These are phyloP conservation scores for Papilio dardanus DNA, from an alignment of 1,140 invertebrate species.

Conservation along the genomic window DNA sequence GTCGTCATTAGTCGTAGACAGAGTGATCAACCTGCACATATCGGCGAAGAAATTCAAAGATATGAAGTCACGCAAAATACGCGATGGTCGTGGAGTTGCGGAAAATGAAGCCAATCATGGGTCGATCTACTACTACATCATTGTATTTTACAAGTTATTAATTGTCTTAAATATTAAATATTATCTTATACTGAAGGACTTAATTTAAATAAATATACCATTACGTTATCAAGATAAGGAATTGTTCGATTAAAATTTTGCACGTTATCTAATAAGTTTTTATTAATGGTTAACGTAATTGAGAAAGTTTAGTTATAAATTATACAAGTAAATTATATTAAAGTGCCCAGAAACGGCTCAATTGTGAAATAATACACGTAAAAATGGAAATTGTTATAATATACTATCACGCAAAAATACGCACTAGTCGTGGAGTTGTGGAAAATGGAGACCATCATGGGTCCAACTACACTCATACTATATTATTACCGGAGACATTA, in stretches of 20 bases:
- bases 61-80: no score
- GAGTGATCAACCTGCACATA: no score
- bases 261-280: slow-evolving; percentile 14
- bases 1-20: not conserved
- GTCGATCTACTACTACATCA: no score
- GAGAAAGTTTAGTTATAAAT: slow-evolving; percentile 5
- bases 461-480: no score
- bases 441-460: no score
- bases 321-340: not conserved
- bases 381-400: not conserved
- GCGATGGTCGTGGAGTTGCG: no score
- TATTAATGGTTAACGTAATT: slow-evolving; percentile 17
- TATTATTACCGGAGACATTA: no score
- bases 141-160: no score
- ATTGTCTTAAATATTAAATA: not conserved
- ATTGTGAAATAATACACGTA: not conserved
- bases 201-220: slow-evolving; percentile 22
- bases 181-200: not conserved
- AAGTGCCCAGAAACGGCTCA: not conserved
- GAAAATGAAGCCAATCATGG: no score
- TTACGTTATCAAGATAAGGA: slow-evolving; percentile 7
- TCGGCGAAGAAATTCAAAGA: no score
- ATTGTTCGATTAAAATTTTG: slow-evolving; percentile 15
- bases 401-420: no score
- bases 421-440: no score